Percentiles rank a stretch among this genome's conserved stretches.
Conservation (phyloP, 2,113 vertebrate genomes). For the Bettongia penicillata region DNA sequence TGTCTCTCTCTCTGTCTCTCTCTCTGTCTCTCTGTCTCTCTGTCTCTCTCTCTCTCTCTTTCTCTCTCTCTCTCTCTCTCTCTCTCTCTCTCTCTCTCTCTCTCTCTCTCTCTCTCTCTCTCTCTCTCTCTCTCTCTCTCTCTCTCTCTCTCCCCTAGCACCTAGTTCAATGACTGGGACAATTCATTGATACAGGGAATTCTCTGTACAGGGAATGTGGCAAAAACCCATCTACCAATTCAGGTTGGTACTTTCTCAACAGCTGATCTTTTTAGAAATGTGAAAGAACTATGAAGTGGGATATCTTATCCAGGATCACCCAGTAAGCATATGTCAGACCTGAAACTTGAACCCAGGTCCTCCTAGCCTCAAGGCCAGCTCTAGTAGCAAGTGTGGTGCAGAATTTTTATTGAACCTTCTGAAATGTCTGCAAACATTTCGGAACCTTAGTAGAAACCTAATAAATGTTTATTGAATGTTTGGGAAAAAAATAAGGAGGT, state of each 20-base stretch:
- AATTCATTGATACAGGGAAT: background rate
- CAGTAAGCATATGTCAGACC: background rate
- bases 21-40: too few relatives aligned
- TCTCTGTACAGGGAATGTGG: background rate
- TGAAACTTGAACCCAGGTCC: background rate
- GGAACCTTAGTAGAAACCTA: background rate
- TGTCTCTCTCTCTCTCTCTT: too few relatives aligned
- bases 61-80: too few relatives aligned
- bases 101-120: too few relatives aligned
- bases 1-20: too few relatives aligned
- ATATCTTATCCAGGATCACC: background rate
- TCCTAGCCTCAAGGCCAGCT: background rate
- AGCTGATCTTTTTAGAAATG: background rate
- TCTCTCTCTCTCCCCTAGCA: background rate
- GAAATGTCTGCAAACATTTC: background rate
- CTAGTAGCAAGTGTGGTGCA: background rate
- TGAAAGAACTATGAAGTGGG: background rate
- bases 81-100: too few relatives aligned
- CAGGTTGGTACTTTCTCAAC: background rate
- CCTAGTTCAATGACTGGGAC: background rate
- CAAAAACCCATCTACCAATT: background rate
- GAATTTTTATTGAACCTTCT: background rate
- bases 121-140: too few relatives aligned
- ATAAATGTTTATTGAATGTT: background rate
- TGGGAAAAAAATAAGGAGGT: background rate